Base-by-base conservation (phyloP, 1,140 invertebrate genomes). In the Megalonaias nervosa region DNA sequence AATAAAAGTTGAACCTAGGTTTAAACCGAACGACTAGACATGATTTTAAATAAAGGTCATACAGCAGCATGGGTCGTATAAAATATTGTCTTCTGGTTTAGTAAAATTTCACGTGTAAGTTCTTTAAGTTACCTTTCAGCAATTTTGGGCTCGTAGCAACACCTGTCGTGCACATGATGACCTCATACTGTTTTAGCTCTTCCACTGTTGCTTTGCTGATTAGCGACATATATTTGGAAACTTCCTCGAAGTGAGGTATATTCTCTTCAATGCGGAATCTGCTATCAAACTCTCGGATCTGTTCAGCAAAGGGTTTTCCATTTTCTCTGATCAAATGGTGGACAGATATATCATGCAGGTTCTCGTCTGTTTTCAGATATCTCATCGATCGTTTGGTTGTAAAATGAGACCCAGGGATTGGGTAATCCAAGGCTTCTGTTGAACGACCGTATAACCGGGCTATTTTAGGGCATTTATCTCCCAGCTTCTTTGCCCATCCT, bases 141-240 rank as follows among this genome's bases (percentile, higher is more conserved):
- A 73, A 15, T n/a, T 59, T 79, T n/a, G 21, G 23, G 60, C 65
- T 77, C 48, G 68, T 60, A 17, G 57, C 72, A 19, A 80, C 57
- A 16, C 71, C 65, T 56, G 71, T 67, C 48, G 81, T 82, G 57
- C 77, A 80, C 9, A 82, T 71, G 59, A 82, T 76, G 21, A 76
- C 74, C 13, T 82, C 77, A 74, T 71, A 64, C 15, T 71, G 31
- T 55, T 31, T 19, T 13, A 82, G 21, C 67, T 82, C 77, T 56
- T 79, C 71, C 58, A n/a, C 56, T 19, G 21, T 60, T 13, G 74
- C 77, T 61, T 81, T 66, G 23, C 1, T 48, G 19, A 75, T 38
- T 3, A 80, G 21, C 23, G 79, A 67, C 5, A 16, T 62, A 56
- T 79, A 79, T 0, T 67, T 26, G 16, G 74, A 56, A 3, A 80